Percentiles rank a stretch among this genome's conserved stretches.
Conservation (phyloP, 2,888 invertebrate genomes). For the Heliconius hortense region DNA sequence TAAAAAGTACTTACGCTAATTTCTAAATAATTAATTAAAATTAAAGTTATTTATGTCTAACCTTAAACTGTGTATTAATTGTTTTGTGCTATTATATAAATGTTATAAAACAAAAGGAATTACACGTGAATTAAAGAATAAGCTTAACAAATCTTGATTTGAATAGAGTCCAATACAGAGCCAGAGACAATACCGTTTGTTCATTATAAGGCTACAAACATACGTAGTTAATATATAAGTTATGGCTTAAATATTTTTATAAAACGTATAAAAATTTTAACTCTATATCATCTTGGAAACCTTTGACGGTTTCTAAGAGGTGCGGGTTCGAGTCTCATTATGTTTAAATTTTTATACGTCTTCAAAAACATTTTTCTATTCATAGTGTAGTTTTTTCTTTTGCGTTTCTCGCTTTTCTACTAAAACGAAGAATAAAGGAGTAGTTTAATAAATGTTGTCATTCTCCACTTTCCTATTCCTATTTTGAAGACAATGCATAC, state of each 20-base stretch:
- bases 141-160: slow-evolving; percentile 30
- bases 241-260: background rate
- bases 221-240: background rate
- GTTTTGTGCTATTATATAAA: background rate
- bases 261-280: background rate
- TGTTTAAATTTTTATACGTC: background rate
- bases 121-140: slow-evolving; percentile 27
- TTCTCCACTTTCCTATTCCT: background rate
- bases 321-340: background rate
- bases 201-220: slow-evolving; percentile 17
- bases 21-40: too few species aligned
- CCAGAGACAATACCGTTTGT: slow-evolving; percentile 37
- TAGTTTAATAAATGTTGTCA: too few species aligned
- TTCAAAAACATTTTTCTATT: background rate
- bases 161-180: slow-evolving; percentile 25
- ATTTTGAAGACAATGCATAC: background rate
- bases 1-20: too few species aligned
- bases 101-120: slow-evolving; percentile 25
- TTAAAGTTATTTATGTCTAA: background rate
- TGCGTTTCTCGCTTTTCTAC: too few species aligned
- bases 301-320: background rate
- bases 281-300: background rate
- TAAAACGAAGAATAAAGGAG: too few species aligned
- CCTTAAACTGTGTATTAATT: background rate
- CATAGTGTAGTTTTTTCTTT: too few species aligned